A percentile compares a stretch with the other conserved stretches of the same genome.
These are phyloP conservation scores for Melolontha melolontha DNA, from an alignment of 2,888 invertebrate species.

Conservation along the genomic window DNA sequence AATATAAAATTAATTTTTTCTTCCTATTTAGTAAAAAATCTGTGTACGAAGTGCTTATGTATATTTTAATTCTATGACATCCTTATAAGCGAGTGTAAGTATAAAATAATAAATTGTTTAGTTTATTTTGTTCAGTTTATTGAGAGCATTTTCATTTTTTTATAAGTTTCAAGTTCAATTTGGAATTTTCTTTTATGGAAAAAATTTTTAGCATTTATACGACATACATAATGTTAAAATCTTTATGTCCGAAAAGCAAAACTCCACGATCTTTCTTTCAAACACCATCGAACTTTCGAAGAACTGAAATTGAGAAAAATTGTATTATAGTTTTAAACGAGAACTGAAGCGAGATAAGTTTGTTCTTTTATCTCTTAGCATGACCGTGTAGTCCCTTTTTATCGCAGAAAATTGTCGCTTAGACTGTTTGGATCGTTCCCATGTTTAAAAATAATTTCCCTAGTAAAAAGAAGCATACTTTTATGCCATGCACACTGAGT, in stretches of 20 bases:
- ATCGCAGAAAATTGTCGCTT: conserved; percentile 40
- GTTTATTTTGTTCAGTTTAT: too few relatives aligned
- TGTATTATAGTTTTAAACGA: conserved; percentile 64
- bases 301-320: conserved; percentile 64
- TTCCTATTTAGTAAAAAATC: too few relatives aligned
- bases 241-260: conserved; percentile 57
- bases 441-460: conserved; percentile 53
- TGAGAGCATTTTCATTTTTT: too few relatives aligned
- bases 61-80: too few relatives aligned
- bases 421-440: conserved; percentile 46
- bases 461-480: conserved; percentile 54
- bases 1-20: too few relatives aligned
- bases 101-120: too few relatives aligned
- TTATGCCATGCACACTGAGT: conserved; percentile 49
- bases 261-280: conserved; percentile 59
- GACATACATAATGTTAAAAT: conserved; percentile 55
- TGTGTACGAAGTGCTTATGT: too few relatives aligned
- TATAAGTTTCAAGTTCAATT: too few relatives aligned
- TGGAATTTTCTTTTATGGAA: not conserved
- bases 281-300: conserved; percentile 63
- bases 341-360: conserved; percentile 50
- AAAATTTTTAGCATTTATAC: conserved; percentile 45
- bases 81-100: too few relatives aligned
- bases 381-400: conserved; percentile 47
- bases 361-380: conserved; percentile 59